phyloP scores from a whole-genome alignment of 1,140 invertebrate species.

The Acromyrmex heyeri region DNA sequence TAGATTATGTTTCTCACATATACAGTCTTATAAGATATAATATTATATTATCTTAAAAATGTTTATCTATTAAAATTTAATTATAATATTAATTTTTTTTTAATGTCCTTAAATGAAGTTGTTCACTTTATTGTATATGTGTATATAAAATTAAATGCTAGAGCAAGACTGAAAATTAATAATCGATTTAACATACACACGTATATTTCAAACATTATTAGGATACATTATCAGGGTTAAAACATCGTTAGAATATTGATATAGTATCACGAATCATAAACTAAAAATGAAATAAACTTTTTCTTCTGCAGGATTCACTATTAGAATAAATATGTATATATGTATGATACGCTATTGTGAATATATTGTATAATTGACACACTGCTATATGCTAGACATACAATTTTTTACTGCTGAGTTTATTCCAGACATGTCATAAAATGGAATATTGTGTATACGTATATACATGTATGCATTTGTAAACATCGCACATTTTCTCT shows the following conservation, averaged over 20 bases:
- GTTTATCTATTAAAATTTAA: too few relatives aligned
- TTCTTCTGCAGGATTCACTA: background rate
- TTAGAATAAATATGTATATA: background rate
- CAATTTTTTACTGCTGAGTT: background rate
- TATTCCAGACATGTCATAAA: background rate
- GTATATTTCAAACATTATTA: slow-evolving; percentile 35
- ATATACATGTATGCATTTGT: background rate
- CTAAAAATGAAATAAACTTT: slow-evolving; percentile 12
- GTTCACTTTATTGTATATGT: too few relatives aligned
- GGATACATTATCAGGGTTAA: background rate
- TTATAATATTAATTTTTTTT: too few relatives aligned
- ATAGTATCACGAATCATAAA: slow-evolving; percentile 24
- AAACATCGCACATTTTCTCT: background rate
- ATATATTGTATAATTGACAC: slow-evolving; percentile 50
- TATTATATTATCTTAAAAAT: too few relatives aligned
- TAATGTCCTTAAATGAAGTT: too few relatives aligned
- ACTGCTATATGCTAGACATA: slow-evolving; percentile 30
- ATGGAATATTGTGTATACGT: background rate
- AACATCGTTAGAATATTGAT: background rate
- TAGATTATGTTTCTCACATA: too few relatives aligned
- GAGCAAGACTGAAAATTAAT: background rate
- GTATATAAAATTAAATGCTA: background rate
- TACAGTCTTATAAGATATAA: too few relatives aligned
- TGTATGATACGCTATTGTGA: background rate
- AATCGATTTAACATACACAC: slow-evolving; percentile 15